Base-by-base conservation (phyloP, 2,888 invertebrate genomes). In the Drosophila meridionalis region DNA sequence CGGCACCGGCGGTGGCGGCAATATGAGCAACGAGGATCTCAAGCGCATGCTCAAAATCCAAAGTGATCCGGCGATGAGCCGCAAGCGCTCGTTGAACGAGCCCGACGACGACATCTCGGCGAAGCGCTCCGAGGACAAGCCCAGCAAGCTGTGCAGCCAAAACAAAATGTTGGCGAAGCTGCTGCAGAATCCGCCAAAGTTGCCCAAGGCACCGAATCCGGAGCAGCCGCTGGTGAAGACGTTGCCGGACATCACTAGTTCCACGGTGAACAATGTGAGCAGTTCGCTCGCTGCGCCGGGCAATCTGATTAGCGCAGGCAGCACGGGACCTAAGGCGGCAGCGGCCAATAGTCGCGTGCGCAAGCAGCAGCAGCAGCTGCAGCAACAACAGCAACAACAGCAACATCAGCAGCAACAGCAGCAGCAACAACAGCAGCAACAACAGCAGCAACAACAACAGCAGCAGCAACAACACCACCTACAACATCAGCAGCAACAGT, bases 81-180 rank as follows among this genome's bases (percentile, higher is more conserved):
- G 95, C 63, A 96, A 96, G 89, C 94, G 96, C 83, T 94, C 95
- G 2, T 94, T 94, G 42, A 95, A 95, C 71, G 96, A 96, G 72
- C 94, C 94, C 4, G 95, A 95, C 76, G 94, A 95, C 69, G 94
- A 92, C 28, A 88, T 92, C 42, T 85, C 91, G 43, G 92, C 92
- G 20, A 93, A 93, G 67, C 90, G 93, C 4, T 89, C 91, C 8
- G 93, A 93, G 72, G 92, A 92, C 64, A 92, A 92, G 32, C 94
- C 94, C 63, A 96, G 96, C 84, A 95, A 95, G 80, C 94, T 98
- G 59, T 96, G 96, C 93, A 96, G 96, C 93, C 96, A 95, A 92
- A 98, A 98, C 92, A 96, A 96, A 92, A 97, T 98, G 95, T 94
- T 98, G 81, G 97, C 97, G 45, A 96, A 96, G 50, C 93, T 98